phyloP scores from a whole-genome alignment of 2,113 vertebrate genomes.

The Nothoprocta pentlandii region DNA sequence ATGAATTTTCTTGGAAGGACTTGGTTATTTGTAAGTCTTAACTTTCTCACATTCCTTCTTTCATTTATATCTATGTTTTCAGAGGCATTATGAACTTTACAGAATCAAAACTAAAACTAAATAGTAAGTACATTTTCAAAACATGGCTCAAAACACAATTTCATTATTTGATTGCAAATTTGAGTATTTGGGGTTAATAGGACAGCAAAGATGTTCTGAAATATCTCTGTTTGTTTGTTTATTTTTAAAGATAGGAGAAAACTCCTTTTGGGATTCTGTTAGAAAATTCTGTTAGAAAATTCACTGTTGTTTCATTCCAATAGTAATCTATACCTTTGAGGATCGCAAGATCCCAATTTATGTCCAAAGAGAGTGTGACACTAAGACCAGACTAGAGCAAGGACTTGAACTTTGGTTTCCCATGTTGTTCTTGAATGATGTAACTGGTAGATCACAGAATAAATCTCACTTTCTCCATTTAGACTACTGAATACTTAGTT shows the following conservation, averaged over 20 bases:
- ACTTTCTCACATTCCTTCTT: rapidly evolving
- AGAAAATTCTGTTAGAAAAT: neutral
- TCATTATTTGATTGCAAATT: neutral
- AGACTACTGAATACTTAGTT: neutral
- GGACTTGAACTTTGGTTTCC: neutral
- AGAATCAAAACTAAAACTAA: neutral
- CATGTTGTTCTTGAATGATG: neutral
- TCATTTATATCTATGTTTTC: neutral
- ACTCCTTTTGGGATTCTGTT: neutral
- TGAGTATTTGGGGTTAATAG: neutral
- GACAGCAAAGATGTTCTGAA: neutral
- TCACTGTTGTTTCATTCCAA: neutral
- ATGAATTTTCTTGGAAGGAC: neutral
- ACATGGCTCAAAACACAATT: neutral
- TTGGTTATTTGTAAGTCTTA: neutral
- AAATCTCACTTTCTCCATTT: neutral
- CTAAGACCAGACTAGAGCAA: neutral
- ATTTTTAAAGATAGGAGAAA: neutral
- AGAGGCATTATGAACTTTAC: neutral
- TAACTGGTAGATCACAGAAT: neutral
- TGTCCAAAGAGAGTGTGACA: neutral
- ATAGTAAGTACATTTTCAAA: neutral
- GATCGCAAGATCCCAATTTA: neutral
- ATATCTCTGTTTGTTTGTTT: neutral
- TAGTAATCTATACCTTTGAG: neutral